Evolutionary conservation across 1,140 invertebrate genomes (phyloP).

Genomic region (Pemphigus obesinymphae): DNA sequence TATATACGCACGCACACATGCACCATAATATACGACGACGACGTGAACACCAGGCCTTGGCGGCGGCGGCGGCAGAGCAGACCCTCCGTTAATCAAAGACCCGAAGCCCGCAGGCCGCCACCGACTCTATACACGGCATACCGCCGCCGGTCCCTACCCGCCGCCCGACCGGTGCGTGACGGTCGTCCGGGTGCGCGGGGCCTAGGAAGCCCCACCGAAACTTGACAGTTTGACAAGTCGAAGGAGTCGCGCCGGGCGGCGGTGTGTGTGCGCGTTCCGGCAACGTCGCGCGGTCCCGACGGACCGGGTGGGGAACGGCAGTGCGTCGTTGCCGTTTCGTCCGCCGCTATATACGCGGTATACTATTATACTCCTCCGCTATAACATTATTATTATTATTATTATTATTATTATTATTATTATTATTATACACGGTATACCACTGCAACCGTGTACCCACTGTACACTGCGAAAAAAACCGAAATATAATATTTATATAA

Average conservation of each 20-base stretch:
- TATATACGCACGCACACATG: background rate
- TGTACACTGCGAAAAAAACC: too few relatives aligned
- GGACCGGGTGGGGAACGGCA: background rate
- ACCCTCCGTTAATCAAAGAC: slow-evolving; percentile 35
- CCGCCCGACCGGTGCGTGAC: background rate
- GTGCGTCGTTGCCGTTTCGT: slow-evolving; percentile 21
- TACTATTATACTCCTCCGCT: background rate
- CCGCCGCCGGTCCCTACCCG: background rate
- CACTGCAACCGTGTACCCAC: too few relatives aligned
- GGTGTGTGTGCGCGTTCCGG: slow-evolving; percentile 6
- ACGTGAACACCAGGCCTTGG: too few relatives aligned
- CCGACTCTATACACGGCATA: background rate
- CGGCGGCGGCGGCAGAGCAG: background rate
- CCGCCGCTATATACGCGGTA: background rate
- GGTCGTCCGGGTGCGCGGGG: background rate
- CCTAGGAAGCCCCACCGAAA: slow-evolving; percentile 24
- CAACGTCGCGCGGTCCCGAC: slow-evolving; percentile 2
- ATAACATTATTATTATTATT: background rate
- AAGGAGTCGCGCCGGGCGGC: slow-evolving; percentile 13
- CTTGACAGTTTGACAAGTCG: slow-evolving; percentile 40
- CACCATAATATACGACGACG: too few relatives aligned
- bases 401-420: background rate
- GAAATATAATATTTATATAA: background rate
- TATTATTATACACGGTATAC: too few relatives aligned
- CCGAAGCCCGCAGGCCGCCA: slow-evolving; percentile 25